Evolutionary conservation across 2,888 invertebrate genomes (phyloP).

Genomic region (Laothoe populi): DNA sequence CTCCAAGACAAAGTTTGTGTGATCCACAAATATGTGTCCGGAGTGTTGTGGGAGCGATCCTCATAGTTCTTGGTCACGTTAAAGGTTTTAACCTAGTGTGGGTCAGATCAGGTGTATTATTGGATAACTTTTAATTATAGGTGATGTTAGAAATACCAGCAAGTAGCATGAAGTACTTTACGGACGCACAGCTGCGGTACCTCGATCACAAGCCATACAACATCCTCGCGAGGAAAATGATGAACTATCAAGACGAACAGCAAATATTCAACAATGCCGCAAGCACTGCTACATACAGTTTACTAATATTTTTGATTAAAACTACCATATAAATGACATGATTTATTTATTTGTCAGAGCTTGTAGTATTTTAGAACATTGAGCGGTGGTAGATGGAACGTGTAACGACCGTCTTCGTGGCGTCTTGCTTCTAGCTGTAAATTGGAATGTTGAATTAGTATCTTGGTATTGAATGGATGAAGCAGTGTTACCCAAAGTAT

Average conservation of each 20-base stretch:
- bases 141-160: conserved; percentile 67
- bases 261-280: conserved; percentile 28
- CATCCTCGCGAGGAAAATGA: conserved; percentile 63
- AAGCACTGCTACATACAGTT: neutral
- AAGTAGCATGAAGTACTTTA: conserved; percentile 55
- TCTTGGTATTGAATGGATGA: too few relatives aligned
- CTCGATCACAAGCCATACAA: conserved; percentile 60
- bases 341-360: conserved; percentile 15
- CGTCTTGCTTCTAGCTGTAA: conserved; percentile 67
- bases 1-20: too few relatives aligned
- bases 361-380: conserved; percentile 48
- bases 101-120: too few relatives aligned
- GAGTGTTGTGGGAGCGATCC: too few relatives aligned
- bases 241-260: conserved; percentile 46
- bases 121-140: too few relatives aligned
- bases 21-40: too few relatives aligned
- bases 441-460: conserved; percentile 23
- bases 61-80: too few relatives aligned
- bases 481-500: too few relatives aligned
- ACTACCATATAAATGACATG: neutral
- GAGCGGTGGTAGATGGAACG: conserved; percentile 67
- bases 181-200: conserved; percentile 59
- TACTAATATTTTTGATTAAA: conserved; percentile 6
- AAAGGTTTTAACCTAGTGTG: too few relatives aligned
- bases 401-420: conserved; percentile 59